Evolutionary conservation across 2,888 invertebrate species (phyloP), one percentile per base, ranked within the genome.

Genomic region (Stenoptilia bipunctidactyla): DNA sequence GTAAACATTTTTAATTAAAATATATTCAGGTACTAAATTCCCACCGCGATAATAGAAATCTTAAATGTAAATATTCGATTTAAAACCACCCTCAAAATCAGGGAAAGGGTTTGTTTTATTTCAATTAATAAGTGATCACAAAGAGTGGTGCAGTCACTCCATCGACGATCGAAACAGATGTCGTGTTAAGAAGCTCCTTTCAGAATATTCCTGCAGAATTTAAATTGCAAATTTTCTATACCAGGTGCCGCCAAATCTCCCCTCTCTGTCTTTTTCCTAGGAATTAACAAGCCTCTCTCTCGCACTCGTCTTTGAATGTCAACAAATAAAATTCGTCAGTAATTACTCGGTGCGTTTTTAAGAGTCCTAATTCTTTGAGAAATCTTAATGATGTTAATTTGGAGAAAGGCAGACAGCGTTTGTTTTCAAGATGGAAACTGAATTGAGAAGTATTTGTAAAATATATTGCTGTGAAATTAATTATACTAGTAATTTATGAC

Each of bases 241-340:
- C 73, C 82, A 82, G 82, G 82, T 82, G 83, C 82, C 82, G 66
- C 64, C 58, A 63, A 62, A 53, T 67, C 66, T 61, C 56, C 53
- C 55, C 53, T 73, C 75, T 57, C 70, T 61, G 55, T 75, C 75
- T 58, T 54, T 54, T 62, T 52, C 53, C 51, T 50, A 53, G 44
- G 57, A 57, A 58, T 13, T 9, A 13, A 4, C 13, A 62, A 57
- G 40, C 53, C 37, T 69, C 70, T 56, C 64, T 39, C 51, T 75
- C 63, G 33, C 60, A 45, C 68, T 40, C 55, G 52, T 56, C 61
- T 58, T 59, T 80, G 74, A 80, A 75, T 74, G 80, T 76, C 77
- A 80, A 83, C 83, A 84, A 85, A 84, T 84, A 82, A 84, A 82
- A 84, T 63, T 77, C 73, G 79, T 84, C 72, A 85, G 84, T 85